Evolutionary conservation across 2,797 vertebrate genomes (phyloP).

Genomic region (Kryptolebias ocellatus): DNA sequence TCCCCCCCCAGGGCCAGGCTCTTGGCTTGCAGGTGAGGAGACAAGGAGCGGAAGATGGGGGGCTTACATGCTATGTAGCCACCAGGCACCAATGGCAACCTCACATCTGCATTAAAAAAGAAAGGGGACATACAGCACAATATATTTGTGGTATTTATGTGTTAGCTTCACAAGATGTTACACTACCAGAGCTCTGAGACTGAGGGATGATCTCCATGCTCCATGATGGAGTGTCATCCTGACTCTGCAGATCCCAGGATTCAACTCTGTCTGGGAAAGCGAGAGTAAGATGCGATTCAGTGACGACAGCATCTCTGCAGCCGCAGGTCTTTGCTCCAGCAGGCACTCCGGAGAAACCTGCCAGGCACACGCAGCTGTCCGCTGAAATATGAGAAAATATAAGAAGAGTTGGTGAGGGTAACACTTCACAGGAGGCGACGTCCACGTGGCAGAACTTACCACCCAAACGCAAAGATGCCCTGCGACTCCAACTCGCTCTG

Average conservation of each 20-base stretch:
- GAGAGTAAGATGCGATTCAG: conserved; percentile 81
- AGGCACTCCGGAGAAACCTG: conserved; percentile 66
- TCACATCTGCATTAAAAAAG: conserved; percentile 18
- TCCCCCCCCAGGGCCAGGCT: conserved; percentile 84
- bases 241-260: conserved; percentile 75
- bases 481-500: conserved; percentile 79
- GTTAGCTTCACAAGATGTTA: neutral
- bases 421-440: too few species aligned
- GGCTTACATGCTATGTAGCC: conserved; percentile 80
- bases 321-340: conserved; percentile 46
- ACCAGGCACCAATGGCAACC: conserved; percentile 84
- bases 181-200: conserved; percentile 42
- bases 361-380: conserved; percentile 66
- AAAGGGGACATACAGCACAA: neutral
- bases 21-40: conserved; percentile 73
- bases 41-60: conserved; percentile 82
- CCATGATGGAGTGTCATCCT: conserved; percentile 66
- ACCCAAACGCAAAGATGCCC: conserved; percentile 54
- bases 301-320: conserved; percentile 82
- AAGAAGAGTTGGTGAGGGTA: too few species aligned
- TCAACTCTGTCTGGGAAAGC: conserved; percentile 72
- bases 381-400: conserved; percentile 40
- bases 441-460: conserved; percentile 34
- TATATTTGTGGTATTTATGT: neutral
- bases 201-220: conserved; percentile 50